Evolutionary conservation across 2,113 vertebrate genomes (phyloP).

Genomic region (Meriones unguiculatus): DNA sequence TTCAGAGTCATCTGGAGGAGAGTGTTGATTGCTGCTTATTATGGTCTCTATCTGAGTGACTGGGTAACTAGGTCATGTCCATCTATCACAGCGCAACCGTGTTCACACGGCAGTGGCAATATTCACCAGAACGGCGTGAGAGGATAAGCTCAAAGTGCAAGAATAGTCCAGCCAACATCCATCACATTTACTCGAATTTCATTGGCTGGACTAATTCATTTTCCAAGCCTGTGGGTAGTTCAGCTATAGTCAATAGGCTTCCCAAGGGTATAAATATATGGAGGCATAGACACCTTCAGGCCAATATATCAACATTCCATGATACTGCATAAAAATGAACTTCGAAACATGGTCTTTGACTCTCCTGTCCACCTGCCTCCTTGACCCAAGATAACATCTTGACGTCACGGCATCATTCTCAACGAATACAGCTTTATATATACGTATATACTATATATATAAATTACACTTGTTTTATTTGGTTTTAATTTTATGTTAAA

Average conservation of each 20-base stretch:
- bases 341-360: background rate
- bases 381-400: background rate
- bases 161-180: background rate
- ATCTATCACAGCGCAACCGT: background rate
- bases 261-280: background rate
- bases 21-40: background rate
- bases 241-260: background rate
- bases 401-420: background rate
- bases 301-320: background rate
- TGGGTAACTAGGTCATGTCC: background rate
- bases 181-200: background rate
- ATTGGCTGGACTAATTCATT: background rate
- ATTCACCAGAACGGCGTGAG: background rate
- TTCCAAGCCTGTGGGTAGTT: background rate
- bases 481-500: constrained; percentile 30
- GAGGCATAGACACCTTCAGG: background rate
- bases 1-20: background rate
- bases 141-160: background rate
- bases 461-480: constrained; percentile 4
- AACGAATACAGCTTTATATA: background rate
- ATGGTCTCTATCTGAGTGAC: background rate
- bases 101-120: background rate
- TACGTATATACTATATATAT: background rate
- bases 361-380: background rate
- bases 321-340: background rate